phyloP scores from a whole-genome alignment of 2,113 vertebrate species.

The Pangasianodon hypophthalmus region DNA sequence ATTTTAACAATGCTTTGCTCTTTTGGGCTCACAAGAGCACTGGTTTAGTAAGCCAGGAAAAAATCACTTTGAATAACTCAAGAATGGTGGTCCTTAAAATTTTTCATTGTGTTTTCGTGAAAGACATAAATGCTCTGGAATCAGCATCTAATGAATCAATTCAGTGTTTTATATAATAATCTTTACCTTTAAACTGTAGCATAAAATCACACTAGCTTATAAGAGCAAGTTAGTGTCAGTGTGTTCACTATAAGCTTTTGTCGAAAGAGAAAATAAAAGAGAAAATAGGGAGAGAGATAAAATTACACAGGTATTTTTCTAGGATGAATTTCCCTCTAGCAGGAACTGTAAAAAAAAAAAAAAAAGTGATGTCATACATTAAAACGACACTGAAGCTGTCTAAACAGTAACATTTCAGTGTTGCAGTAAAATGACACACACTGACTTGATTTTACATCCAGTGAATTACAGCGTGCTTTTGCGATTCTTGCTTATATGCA shows the following conservation, averaged over 20 bases:
- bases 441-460: slow-evolving; percentile 1
- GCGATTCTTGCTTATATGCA: background rate
- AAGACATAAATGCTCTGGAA: background rate
- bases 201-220: background rate
- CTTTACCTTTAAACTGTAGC: background rate
- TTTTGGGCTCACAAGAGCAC: background rate
- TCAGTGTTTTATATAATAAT: background rate
- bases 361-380: background rate
- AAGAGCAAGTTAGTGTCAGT: background rate
- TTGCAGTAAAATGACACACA: background rate
- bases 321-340: background rate
- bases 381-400: background rate
- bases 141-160: background rate
- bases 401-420: background rate
- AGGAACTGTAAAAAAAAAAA: background rate
- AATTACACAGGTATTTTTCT: background rate
- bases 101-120: background rate
- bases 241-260: background rate
- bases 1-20: slow-evolving; percentile 10
- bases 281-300: background rate
- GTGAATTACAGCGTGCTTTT: background rate
- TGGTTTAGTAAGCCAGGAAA: background rate
- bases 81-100: background rate
- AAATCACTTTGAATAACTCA: background rate
- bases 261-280: background rate